These are phyloP conservation scores for Marronus borbonicus DNA, from an alignment of 2,888 invertebrate species.

Conservation along the genomic window DNA sequence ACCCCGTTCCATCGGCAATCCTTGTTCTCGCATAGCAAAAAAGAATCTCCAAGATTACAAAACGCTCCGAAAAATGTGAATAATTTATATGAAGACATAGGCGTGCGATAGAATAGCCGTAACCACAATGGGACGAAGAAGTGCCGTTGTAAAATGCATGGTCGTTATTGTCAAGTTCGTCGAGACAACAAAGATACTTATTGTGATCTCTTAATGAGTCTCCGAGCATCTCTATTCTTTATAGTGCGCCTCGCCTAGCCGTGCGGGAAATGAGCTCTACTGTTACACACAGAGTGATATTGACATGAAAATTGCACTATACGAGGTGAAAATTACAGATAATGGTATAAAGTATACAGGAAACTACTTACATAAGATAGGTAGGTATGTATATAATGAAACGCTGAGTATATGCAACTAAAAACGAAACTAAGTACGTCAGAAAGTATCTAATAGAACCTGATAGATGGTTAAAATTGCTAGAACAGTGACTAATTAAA, in stretches of 20 bases:
- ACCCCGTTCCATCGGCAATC: background rate
- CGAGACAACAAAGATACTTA: constrained; percentile 66
- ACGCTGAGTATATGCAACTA: too few species aligned
- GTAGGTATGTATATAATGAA: too few species aligned
- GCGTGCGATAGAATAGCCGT: constrained; percentile 20
- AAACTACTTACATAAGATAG: background rate
- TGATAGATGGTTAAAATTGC: too few species aligned
- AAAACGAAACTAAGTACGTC: too few species aligned
- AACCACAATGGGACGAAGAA: constrained; percentile 61
- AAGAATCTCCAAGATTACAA: constrained; percentile 36
- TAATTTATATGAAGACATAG: constrained; percentile 43
- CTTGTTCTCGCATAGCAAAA: constrained; percentile 20
- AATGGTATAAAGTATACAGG: background rate
- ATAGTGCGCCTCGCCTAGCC: constrained; percentile 49
- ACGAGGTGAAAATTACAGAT: constrained; percentile 7
- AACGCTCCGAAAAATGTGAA: constrained; percentile 43
- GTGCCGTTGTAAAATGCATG: constrained; percentile 66
- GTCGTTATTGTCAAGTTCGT: constrained; percentile 64
- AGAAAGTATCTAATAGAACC: too few species aligned
- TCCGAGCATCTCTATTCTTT: constrained; percentile 64
- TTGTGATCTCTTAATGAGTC: constrained; percentile 68
- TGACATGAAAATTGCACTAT: constrained; percentile 50
- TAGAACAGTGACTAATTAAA: too few species aligned
- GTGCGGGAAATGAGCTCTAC: constrained; percentile 56
- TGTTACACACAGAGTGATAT: constrained; percentile 56